A percentile compares a stretch with the other conserved stretches of the same genome.
Evolutionary conservation across 2,797 vertebrate genomes (phyloP).

Genomic region (Myotis findleyi): DNA sequence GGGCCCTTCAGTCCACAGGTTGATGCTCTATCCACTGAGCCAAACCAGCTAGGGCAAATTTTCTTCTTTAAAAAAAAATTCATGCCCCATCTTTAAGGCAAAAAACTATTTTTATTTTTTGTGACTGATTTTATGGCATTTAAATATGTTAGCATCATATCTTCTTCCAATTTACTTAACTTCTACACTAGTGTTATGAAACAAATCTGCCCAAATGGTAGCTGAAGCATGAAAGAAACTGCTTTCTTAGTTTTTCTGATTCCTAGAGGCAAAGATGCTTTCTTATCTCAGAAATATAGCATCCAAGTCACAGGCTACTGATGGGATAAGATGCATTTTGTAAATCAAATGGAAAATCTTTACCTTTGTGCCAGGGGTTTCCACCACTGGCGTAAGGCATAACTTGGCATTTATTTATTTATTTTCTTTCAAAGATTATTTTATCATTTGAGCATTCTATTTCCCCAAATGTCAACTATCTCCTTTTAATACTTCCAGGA

Average conservation of each 20-base stretch:
- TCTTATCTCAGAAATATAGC: slow-evolving; percentile 74
- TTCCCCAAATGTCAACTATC: slow-evolving; percentile 9
- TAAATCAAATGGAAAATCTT: slow-evolving; percentile 65
- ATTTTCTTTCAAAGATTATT: slow-evolving; percentile 33
- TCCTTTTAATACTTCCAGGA: slow-evolving; percentile 28
- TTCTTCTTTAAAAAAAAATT: background rate
- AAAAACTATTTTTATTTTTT: slow-evolving; percentile 74
- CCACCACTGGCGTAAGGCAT: background rate
- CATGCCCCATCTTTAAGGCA: background rate
- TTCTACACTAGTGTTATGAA: slow-evolving; percentile 68
- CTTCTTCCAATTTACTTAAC: slow-evolving; percentile 71
- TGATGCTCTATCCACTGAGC: no score
- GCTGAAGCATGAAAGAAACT: slow-evolving; percentile 45
- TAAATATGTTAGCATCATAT: slow-evolving; percentile 83
- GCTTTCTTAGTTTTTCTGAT: slow-evolving; percentile 58
- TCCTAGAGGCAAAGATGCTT: slow-evolving; percentile 58
- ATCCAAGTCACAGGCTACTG: slow-evolving; percentile 40
- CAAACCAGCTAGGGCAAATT: background rate
- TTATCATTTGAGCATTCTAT: slow-evolving; percentile 67
- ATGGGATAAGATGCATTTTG: slow-evolving; percentile 27
- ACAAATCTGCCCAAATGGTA: slow-evolving; percentile 43
- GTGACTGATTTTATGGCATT: slow-evolving; percentile 85
- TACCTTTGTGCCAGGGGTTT: background rate
- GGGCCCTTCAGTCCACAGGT: no score
- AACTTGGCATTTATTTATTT: slow-evolving; percentile 40